Base-by-base conservation (phyloP, 2,113 vertebrate species). In the Petromus typicus region DNA sequence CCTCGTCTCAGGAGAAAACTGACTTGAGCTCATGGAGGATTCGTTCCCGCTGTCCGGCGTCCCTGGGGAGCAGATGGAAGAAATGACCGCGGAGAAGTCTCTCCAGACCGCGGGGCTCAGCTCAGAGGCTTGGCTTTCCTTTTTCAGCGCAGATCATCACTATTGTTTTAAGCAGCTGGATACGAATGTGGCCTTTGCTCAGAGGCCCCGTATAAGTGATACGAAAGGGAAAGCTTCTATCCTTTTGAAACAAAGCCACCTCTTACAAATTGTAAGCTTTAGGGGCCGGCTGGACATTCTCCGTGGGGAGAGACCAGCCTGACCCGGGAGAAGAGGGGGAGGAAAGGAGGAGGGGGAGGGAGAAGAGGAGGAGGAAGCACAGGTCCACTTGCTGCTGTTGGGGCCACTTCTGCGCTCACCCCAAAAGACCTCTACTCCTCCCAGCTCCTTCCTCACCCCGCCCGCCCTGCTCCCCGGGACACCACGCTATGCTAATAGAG, bases 81-180 rank as follows among this genome's bases (percentile, higher is more conserved):
- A 80, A 51, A 94, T 96, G 82, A 69, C 1, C 56, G 56, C 2
- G 13, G 20, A 92, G 76, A 81, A 90, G 40, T 27, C 48, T 66
- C 94, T 89, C 45, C 76, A 75, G 78, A 83, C 78, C 20, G 4
- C 11, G 75, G 85, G 43, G 45, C 66, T 61, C 13, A 27, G 83
- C 63, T 45, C 66, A 95, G 85, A 89, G 90, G 23, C 34, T n/a
- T 54, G 89, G 30, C n/a, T 54, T 82, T 92, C 67, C 11, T 20
- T 63, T 94, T 73, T 48, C 0, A 0, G 34, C 67, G 79, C 32
- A 76, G 66, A 91, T 92, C 30, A 48, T 59, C 63, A 80, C 86
- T 80, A 61, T 92, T 93, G 71, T 92, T 94, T 93, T 94, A 95
- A 95, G 79, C 61, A 92, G 54, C 4, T 30, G 85, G 90, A 95